Percentiles rank a stretch among this genome's conserved stretches.
phyloP scores from a whole-genome alignment of 2,113 vertebrate genomes.

The Chionodraco myersi region DNA sequence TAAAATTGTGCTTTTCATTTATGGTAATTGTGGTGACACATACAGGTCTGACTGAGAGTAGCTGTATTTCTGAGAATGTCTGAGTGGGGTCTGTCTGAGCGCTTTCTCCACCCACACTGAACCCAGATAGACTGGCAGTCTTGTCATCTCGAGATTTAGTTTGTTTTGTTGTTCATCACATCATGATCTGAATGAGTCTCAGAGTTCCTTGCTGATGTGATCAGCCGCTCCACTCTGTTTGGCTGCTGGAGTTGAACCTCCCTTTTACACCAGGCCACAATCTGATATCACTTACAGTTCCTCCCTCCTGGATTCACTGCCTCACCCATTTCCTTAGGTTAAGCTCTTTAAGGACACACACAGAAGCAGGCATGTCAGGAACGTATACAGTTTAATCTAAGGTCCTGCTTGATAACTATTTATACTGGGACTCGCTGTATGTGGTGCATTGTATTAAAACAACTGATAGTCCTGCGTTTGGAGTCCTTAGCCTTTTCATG shows the following conservation, averaged over 20 bases:
- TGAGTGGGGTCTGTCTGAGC: constrained; percentile 28
- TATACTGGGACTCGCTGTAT: constrained; percentile 19
- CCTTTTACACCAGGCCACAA: constrained; percentile 25
- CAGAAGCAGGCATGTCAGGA: constrained; percentile 39
- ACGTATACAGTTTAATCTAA: constrained; percentile 14
- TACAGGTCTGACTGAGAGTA: constrained; percentile 21
- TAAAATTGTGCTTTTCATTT: constrained; percentile 57
- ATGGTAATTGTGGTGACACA: constrained; percentile 58
- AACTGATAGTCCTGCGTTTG: constrained; percentile 53
- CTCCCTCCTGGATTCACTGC: not conserved
- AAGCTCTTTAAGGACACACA: constrained; percentile 29
- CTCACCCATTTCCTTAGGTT: constrained; percentile 37
- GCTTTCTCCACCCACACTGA: constrained; percentile 23
- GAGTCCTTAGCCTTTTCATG: constrained; percentile 58
- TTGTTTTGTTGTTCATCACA: not conserved
- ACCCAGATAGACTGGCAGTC: not conserved
- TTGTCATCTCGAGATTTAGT: constrained; percentile 7
- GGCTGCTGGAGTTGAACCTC: constrained; percentile 44
- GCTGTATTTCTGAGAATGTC: constrained; percentile 56
- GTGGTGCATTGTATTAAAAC: constrained; percentile 59
- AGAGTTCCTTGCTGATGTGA: constrained; percentile 32
- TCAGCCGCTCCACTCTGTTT: constrained; percentile 38
- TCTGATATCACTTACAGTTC: constrained; percentile 52
- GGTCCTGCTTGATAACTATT: constrained; percentile 27
- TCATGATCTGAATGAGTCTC: constrained; percentile 6